Conservation (phyloP, 2,113 vertebrate species). For the Rynchops niger region DNA sequence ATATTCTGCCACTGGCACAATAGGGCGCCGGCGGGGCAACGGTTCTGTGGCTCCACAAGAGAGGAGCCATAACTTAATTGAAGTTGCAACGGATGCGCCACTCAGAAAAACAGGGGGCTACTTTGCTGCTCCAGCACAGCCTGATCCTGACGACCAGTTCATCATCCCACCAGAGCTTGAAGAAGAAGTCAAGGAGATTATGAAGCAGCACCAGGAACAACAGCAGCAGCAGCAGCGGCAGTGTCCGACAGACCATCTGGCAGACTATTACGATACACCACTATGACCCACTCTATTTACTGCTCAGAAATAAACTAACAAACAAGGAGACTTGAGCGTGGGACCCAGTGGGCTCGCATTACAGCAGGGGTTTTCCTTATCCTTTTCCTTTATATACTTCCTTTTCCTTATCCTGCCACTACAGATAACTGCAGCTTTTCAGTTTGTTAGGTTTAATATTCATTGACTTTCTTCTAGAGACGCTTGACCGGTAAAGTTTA, state of each 20-base stretch:
- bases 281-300: constrained; percentile 80
- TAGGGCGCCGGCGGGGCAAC: constrained; percentile 81
- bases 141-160: constrained; percentile 95
- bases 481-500: constrained; percentile 69
- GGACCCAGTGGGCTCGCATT: constrained; percentile 70
- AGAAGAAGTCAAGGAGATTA: constrained; percentile 97
- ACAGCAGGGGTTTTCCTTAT: constrained; percentile 65
- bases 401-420: constrained; percentile 44
- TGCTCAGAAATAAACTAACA: constrained; percentile 24
- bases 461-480: constrained; percentile 75
- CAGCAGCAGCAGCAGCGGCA: constrained; percentile 83
- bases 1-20: constrained; percentile 64
- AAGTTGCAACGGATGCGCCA: constrained; percentile 88
- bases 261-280: constrained; percentile 90
- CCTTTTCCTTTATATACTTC: constrained; percentile 45
- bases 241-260: constrained; percentile 78
- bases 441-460: constrained; percentile 66
- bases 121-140: constrained; percentile 94
- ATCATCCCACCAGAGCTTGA: constrained; percentile 97
- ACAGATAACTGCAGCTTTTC: constrained; percentile 68
- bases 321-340: constrained; percentile 28
- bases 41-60: constrained; percentile 92
- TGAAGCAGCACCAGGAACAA: constrained; percentile 95
- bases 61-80: constrained; percentile 94
- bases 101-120: constrained; percentile 91